These are phyloP conservation scores for Periparus ater DNA, from an alignment of 2,797 vertebrate genomes.

Conservation along the genomic window DNA sequence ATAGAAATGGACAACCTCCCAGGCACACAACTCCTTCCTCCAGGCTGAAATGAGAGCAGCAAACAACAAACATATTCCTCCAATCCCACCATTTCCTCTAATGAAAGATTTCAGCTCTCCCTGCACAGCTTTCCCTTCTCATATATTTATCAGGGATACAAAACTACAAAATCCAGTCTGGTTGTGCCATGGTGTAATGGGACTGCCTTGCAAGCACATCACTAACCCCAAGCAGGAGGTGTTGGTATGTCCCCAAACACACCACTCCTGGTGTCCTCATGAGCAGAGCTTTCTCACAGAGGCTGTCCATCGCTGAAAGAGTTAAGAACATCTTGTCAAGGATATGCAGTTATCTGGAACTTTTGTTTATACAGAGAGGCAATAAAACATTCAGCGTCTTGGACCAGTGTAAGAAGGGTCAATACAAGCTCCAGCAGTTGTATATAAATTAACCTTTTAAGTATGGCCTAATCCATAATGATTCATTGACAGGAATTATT, in stretches of 20 bases:
- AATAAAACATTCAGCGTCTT: constrained; percentile 64
- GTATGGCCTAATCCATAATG: constrained; percentile 63
- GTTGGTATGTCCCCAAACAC: background rate
- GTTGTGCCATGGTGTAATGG: background rate
- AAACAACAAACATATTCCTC: background rate
- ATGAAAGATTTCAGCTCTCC: background rate
- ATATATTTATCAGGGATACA: background rate
- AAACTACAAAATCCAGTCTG: background rate
- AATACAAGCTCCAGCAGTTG: constrained; percentile 64
- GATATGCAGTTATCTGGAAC: constrained; percentile 61
- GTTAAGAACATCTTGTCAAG: constrained; percentile 60
- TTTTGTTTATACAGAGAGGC: constrained; percentile 67
- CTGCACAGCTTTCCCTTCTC: background rate
- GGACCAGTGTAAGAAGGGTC: constrained; percentile 65
- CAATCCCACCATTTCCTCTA: background rate
- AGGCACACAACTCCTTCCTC: background rate
- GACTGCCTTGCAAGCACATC: background rate
- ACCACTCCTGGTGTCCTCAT: background rate
- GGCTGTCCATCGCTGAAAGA: constrained; percentile 12
- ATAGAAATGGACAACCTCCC: background rate
- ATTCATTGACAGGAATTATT: constrained; percentile 70
- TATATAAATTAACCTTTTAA: constrained; percentile 72
- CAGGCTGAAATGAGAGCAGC: background rate
- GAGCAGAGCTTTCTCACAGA: background rate
- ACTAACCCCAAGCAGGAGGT: background rate